A percentile compares a stretch with the other conserved stretches of the same genome.
Evolutionary conservation across 2,797 vertebrate species (phyloP).

Genomic region (Synaphobranchus kaupii): DNA sequence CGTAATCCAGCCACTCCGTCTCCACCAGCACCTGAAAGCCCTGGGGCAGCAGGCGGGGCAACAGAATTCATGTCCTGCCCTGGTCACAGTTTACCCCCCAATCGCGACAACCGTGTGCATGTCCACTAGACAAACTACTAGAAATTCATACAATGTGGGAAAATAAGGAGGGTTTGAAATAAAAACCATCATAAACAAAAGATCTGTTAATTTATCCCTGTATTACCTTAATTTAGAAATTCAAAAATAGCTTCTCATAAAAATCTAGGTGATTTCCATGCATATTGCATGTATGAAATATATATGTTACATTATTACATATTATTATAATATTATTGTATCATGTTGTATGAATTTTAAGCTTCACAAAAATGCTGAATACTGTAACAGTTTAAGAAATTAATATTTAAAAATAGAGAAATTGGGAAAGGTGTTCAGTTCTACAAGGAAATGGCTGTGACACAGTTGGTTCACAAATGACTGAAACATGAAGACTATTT

Average conservation of each 20-base stretch:
- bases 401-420: too few relatives aligned
- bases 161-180: neutral
- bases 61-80: neutral
- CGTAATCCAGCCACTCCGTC: constrained; percentile 95
- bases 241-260: too few relatives aligned
- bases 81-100: neutral
- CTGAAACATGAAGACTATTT: neutral
- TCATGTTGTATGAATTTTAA: neutral
- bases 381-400: neutral
- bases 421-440: too few relatives aligned
- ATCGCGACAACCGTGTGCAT: too few relatives aligned
- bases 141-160: neutral
- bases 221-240: too few relatives aligned
- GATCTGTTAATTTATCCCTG: too few relatives aligned
- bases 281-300: too few relatives aligned
- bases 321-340: too few relatives aligned
- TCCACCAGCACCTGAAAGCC: constrained; percentile 97
- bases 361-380: neutral
- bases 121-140: neutral
- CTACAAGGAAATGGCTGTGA: neutral
- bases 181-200: neutral
- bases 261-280: too few relatives aligned
- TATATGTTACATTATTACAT: neutral
- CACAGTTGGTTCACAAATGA: neutral
- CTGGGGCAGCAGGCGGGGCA: constrained; percentile 59